phyloP scores from a whole-genome alignment of 2,888 invertebrate species.

The Escarpia spicata region DNA sequence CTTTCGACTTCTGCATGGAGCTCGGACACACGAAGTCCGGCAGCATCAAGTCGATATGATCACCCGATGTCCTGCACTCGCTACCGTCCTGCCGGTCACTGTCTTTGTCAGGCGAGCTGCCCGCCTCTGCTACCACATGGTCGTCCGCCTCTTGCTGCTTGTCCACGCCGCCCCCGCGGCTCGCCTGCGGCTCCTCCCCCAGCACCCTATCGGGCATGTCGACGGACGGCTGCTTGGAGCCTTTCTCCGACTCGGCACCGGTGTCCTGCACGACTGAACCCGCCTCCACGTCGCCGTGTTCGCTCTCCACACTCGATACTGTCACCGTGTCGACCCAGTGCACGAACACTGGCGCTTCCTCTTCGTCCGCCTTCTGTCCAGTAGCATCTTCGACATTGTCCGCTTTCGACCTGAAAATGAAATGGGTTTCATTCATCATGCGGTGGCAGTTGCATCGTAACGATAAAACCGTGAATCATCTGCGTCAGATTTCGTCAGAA shows the following conservation, averaged over 20 bases:
- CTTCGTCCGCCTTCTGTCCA: background rate
- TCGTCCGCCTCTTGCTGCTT: background rate
- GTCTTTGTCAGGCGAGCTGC: background rate
- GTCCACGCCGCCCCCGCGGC: background rate
- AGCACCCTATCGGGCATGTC: background rate
- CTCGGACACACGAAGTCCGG: conserved; percentile 51
- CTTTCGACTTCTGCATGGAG: conserved; percentile 49
- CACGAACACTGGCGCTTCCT: background rate
- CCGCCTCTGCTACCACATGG: background rate
- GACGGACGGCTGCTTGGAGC: background rate
- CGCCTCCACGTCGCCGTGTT: conserved; percentile 20
- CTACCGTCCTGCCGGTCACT: background rate
- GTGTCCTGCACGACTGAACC: background rate
- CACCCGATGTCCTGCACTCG: background rate
- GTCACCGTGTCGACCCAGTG: conserved; percentile 54
- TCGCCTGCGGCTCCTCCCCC: background rate
- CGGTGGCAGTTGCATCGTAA: background rate
- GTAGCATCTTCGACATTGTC: background rate
- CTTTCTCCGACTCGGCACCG: background rate
- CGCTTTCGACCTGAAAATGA: background rate
- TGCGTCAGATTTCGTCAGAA: background rate
- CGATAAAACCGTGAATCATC: background rate
- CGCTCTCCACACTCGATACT: conserved; percentile 47
- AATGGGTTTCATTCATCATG: background rate
- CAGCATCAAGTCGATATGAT: conserved; percentile 26